A percentile compares a stretch with the other conserved stretches of the same genome.
phyloP scores from a whole-genome alignment of 2,113 vertebrate genomes.

The Tupaia chinensis region DNA sequence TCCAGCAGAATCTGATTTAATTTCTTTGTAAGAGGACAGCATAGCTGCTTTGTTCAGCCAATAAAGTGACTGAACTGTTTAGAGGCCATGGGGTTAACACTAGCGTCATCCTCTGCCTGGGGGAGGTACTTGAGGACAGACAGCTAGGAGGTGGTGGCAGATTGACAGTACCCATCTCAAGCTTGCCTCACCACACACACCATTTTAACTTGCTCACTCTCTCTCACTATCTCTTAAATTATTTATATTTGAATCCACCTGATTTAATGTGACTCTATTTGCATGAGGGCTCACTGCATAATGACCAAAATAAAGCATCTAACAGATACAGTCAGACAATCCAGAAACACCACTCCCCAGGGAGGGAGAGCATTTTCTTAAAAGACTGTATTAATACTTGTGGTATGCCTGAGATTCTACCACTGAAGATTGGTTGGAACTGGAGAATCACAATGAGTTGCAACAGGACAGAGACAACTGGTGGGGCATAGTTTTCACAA shows the following conservation, averaged over 20 bases:
- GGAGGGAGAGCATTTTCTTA: background rate
- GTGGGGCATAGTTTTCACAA: background rate
- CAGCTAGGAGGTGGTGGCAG: background rate
- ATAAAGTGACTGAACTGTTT: background rate
- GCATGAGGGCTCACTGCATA: background rate
- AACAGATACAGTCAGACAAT: background rate
- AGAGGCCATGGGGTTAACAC: background rate
- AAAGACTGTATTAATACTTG: background rate
- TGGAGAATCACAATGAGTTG: background rate
- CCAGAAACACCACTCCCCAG: background rate
- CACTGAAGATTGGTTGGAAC: background rate
- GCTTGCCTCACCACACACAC: fast-evolving
- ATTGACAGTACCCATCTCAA: background rate
- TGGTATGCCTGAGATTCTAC: background rate
- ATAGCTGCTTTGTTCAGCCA: background rate
- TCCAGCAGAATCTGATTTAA: background rate
- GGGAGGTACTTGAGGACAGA: background rate
- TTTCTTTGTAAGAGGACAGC: background rate
- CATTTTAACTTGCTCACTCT: background rate
- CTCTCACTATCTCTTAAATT: background rate
- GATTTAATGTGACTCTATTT: background rate
- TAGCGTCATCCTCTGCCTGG: background rate
- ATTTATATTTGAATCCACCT: background rate
- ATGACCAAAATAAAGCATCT: background rate
- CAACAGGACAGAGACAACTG: background rate